Conservation (phyloP, 2,888 invertebrate genomes). For the Noctua fimbriata region DNA sequence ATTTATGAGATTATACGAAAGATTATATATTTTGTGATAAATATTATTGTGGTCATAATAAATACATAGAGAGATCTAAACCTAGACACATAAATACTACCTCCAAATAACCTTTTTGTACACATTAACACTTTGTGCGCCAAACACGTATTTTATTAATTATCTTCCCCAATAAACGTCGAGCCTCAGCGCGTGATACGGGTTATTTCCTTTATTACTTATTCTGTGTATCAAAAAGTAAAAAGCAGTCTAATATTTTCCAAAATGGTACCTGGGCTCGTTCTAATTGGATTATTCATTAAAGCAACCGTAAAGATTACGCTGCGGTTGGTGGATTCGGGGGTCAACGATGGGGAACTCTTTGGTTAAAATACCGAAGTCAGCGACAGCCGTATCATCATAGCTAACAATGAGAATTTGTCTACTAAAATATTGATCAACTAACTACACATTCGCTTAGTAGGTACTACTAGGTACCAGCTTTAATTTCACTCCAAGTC, state of each 20-base stretch:
- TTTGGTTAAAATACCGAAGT: constrained; percentile 14
- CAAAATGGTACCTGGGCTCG: constrained; percentile 24
- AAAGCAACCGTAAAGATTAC: constrained; percentile 50
- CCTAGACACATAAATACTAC: constrained; percentile 25
- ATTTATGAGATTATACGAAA: not conserved
- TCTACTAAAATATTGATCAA: not conserved
- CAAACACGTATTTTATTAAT: constrained; percentile 60
- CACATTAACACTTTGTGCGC: constrained; percentile 45
- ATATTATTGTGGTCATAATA: not conserved
- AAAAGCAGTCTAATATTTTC: constrained; percentile 41
- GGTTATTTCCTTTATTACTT: constrained; percentile 46
- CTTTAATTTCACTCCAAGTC: not conserved
- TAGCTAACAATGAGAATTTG: not conserved
- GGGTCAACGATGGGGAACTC: constrained; percentile 38
- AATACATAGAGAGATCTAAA: constrained; percentile 7
- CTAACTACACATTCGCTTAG: not conserved
- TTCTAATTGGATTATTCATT: constrained; percentile 51
- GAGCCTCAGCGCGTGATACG: constrained; percentile 40
- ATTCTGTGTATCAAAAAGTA: constrained; percentile 46
- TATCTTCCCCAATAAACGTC: constrained; percentile 48
- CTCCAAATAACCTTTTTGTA: constrained; percentile 31
- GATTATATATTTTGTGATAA: not conserved
- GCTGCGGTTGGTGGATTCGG: constrained; percentile 28
- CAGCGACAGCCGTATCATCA: not conserved
- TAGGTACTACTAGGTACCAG: not conserved